These are phyloP conservation scores for Leguminivora glycinivorella DNA, from an alignment of 1,140 invertebrate genomes.

Conservation along the genomic window DNA sequence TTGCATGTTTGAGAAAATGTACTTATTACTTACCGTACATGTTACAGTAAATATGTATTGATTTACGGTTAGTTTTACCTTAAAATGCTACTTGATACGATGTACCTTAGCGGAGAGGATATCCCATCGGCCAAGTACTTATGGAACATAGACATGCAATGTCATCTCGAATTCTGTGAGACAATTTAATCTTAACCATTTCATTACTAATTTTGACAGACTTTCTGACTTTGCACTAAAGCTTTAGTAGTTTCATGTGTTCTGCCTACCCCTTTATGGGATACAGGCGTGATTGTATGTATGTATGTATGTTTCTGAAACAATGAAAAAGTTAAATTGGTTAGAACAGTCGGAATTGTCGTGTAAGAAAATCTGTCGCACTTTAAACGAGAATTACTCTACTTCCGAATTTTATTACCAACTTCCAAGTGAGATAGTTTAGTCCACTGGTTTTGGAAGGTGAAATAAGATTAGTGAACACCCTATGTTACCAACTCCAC, in stretches of 20 bases:
- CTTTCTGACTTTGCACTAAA: too few relatives aligned
- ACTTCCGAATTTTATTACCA: conserved; percentile 35
- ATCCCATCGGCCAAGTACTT: background rate
- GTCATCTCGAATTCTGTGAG: conserved; percentile 11
- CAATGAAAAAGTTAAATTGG: conserved; percentile 31
- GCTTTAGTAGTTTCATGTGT: too few relatives aligned
- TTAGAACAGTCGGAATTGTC: conserved; percentile 18
- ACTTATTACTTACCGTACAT: too few relatives aligned
- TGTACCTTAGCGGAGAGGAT: background rate
- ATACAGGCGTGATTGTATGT: too few relatives aligned
- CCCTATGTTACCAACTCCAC: too few relatives aligned
- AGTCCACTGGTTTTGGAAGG: conserved; percentile 19
- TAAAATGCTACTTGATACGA: background rate
- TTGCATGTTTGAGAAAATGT: too few relatives aligned
- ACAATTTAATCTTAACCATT: conserved; percentile 20
- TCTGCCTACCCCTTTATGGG: too few relatives aligned
- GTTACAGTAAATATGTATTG: background rate
- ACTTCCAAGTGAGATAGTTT: conserved; percentile 32
- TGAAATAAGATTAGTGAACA: too few relatives aligned
- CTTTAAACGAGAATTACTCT: conserved; percentile 37
- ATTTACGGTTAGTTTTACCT: background rate
- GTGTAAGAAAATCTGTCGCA: conserved; percentile 30
- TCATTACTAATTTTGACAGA: conserved; percentile 28
- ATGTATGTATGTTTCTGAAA: too few relatives aligned
- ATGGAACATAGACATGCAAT: background rate